Evolutionary conservation across 2,113 vertebrate species (phyloP), one percentile per base, ranked within the genome.

Genomic region (Brachyhypopomus occidentalis): DNA sequence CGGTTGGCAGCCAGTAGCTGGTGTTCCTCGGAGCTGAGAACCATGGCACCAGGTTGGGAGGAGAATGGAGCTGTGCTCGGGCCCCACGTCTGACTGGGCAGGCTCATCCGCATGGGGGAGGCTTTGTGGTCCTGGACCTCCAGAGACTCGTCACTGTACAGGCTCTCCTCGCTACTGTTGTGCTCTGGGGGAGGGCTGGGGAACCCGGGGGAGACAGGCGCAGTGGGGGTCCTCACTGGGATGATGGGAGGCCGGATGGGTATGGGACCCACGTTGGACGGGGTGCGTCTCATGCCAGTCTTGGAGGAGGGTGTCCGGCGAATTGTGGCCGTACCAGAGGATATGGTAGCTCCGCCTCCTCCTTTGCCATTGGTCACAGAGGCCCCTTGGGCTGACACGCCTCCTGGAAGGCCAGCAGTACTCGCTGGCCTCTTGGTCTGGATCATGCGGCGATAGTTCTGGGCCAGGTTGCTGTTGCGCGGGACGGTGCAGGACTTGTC

Each of bases 401-500:
- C 93, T 0, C 93, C 92, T 45, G 95, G 95, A 82, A 96, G 92
- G 27, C 98, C 98, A 0, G 97, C 97, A 0, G 97, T 98, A 78
- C 97, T 98, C 74, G 97, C 97, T 0, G 97, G 97, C 4, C 97
- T 94, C 90, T 98, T 98, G 87, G 97, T 97, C 89, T 99, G 98
- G 89, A 99, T 96, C 95, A 98, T 97, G 82, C 96, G 96, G 8
- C 97, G 95, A 89, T 99, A 99, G 90, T 96, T 98, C 92, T 98
- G 97, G 74, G 96, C 96, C 0, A 99, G 95, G 92, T 97, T 98
- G 89, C 97, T 99, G 89, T 99, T 96, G 82, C 97, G 96, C 0
- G 97, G 97, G 89, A 99, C 97, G 85, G 98, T 98, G 87, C 96
- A 98, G 12, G 97, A 99, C 86, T 96, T 97, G 92, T 98, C 96